Conservation (phyloP, 1,140 invertebrate species). For the Drosophila subobscura region DNA sequence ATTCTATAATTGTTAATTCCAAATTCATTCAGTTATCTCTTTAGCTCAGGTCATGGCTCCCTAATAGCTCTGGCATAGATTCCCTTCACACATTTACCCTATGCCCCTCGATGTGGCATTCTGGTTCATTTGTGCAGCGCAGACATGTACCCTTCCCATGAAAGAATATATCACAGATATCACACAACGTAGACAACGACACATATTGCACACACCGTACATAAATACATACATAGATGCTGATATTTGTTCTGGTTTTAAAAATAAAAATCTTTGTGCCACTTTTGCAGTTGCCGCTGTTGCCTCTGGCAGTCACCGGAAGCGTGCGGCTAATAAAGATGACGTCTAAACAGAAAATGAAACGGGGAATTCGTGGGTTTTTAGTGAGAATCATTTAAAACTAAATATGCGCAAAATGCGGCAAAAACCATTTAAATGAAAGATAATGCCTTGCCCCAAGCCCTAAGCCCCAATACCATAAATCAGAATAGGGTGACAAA, state of each 20-base stretch:
- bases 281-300: constrained; percentile 62
- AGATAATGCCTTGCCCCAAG: constrained; percentile 26
- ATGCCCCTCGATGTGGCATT: constrained; percentile 10
- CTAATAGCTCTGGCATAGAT: not conserved
- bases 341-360: constrained; percentile 65
- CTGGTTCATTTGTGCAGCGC: constrained; percentile 26
- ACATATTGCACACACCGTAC: constrained; percentile 3
- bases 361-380: constrained; percentile 26
- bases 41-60: no score
- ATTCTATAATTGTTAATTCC: no score
- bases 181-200: constrained; percentile 31
- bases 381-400: constrained; percentile 59
- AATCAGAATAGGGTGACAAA: constrained; percentile 66
- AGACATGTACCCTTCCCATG: not conserved
- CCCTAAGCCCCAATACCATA: constrained; percentile 33
- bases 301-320: constrained; percentile 61
- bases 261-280: constrained; percentile 75
- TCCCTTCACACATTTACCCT: constrained; percentile 7
- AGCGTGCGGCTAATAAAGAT: constrained; percentile 61
- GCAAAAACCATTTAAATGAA: constrained; percentile 49
- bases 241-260: constrained; percentile 76
- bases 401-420: constrained; percentile 70
- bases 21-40: no score
- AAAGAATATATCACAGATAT: constrained; percentile 45
- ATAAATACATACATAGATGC: constrained; percentile 20